Percentiles rank a stretch among this genome's conserved stretches.
Conservation (phyloP, 1,140 invertebrate species). For the Leguminivora glycinivorella region DNA sequence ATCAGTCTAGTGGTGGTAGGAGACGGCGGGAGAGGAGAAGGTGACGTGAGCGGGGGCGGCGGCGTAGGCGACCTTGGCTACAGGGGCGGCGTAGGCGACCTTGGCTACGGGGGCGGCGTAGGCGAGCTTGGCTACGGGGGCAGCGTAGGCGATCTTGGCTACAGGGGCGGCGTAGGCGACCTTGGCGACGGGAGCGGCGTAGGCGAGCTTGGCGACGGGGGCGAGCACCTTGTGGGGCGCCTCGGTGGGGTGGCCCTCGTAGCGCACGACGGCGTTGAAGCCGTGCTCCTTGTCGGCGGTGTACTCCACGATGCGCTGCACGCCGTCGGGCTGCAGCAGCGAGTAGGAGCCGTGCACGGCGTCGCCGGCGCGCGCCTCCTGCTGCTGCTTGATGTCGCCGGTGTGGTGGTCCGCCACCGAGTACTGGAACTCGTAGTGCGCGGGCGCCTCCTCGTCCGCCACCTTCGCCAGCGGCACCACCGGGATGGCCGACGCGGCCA, state of each 20-base stretch:
- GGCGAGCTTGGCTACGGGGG: conserved; percentile 43
- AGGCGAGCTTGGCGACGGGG: conserved; percentile 32
- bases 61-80: conserved; percentile 46
- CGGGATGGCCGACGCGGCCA: conserved; percentile 51
- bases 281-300: conserved; percentile 50
- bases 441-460: conserved; percentile 77
- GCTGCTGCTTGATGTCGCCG: conserved; percentile 73
- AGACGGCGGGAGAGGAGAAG: conserved; percentile 61
- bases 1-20: conserved; percentile 59
- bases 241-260: conserved; percentile 30
- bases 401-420: conserved; percentile 82
- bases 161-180: conserved; percentile 41
- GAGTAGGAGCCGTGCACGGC: conserved; percentile 82
- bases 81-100: conserved; percentile 36
- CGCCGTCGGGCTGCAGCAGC: conserved; percentile 81
- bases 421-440: conserved; percentile 84
- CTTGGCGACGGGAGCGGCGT: conserved; percentile 37
- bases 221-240: conserved; percentile 8
- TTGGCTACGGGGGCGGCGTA: conserved; percentile 34
- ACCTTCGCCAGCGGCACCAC: conserved; percentile 53
- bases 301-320: conserved; percentile 82
- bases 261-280: conserved; percentile 30
- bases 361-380: conserved; percentile 77
- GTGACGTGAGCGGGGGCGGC: conserved; percentile 50
- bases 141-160: conserved; percentile 46